Evolutionary conservation across 1,140 invertebrate species (phyloP).

Genomic region (Hirudo medicinalis): DNA sequence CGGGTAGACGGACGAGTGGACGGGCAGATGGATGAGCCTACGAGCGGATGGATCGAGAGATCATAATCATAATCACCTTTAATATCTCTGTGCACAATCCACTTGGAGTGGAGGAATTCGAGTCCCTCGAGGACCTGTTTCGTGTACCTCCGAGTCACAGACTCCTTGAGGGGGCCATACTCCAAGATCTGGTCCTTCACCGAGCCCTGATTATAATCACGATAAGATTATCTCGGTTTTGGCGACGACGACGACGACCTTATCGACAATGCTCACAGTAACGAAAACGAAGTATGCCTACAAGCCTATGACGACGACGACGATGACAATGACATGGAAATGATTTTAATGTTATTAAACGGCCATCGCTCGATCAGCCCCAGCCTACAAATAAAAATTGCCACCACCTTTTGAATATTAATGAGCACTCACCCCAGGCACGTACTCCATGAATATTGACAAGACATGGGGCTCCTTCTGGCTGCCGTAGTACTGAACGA

Average conservation of each 20-base stretch:
- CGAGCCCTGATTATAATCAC: constrained; percentile 32
- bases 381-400: background rate
- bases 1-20: too few relatives aligned
- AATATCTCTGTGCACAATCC: constrained; percentile 43
- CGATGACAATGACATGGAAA: too few relatives aligned
- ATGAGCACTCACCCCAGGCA: constrained; percentile 38
- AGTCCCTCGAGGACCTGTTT: constrained; percentile 40
- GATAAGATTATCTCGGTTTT: background rate
- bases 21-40: background rate
- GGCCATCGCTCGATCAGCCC: too few relatives aligned
- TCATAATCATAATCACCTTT: constrained; percentile 34
- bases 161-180: constrained; percentile 36
- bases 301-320: too few relatives aligned
- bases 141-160: constrained; percentile 37
- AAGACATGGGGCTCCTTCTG: constrained; percentile 31
- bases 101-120: constrained; percentile 38
- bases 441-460: constrained; percentile 43
- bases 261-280: background rate
- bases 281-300: too few relatives aligned
- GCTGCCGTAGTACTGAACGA: constrained; percentile 42
- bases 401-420: background rate
- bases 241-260: background rate
- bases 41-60: constrained; percentile 11
- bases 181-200: constrained; percentile 38
- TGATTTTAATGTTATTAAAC: too few relatives aligned